A percentile compares a stretch with the other conserved stretches of the same genome.
These are phyloP conservation scores for Saxicola maurus DNA, from an alignment of 2,797 vertebrate species.

Conservation along the genomic window DNA sequence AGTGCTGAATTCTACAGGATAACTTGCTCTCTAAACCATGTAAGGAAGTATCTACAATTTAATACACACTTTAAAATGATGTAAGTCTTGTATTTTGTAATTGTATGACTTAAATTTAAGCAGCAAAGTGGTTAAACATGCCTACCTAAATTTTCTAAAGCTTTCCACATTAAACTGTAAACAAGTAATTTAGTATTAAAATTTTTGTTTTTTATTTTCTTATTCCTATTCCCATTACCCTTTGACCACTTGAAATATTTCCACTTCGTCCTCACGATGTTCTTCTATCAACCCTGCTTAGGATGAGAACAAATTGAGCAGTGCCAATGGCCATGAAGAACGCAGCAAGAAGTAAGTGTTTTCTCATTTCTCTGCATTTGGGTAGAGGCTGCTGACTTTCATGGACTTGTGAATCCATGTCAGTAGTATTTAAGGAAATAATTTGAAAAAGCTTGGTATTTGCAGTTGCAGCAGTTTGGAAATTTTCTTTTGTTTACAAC, in stretches of 20 bases:
- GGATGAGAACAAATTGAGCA: conserved; percentile 94
- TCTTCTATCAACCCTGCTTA: conserved; percentile 99
- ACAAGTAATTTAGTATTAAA: conserved; percentile 83
- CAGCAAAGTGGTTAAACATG: conserved; percentile 82
- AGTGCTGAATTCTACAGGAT: conserved; percentile 73
- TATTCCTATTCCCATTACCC: conserved; percentile 87
- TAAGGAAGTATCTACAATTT: conserved; percentile 72
- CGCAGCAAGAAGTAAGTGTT: conserved; percentile 90
- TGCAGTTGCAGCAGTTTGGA: not conserved
- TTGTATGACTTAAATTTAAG: conserved; percentile 74
- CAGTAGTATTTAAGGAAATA: not conserved
- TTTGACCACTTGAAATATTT: conserved; percentile 98
- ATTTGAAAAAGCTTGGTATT: not conserved
- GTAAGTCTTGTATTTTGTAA: conserved; percentile 72
- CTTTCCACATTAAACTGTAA: conserved; percentile 73
- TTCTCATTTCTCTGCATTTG: fast-evolving
- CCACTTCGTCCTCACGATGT: conserved; percentile 96
- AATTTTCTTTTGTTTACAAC: not conserved
- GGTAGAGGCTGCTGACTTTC: not conserved
- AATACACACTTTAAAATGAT: conserved; percentile 50
- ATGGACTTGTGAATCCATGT: fast-evolving
- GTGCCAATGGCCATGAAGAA: conserved; percentile 90
- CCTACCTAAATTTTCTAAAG: conserved; percentile 77
- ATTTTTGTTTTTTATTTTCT: conserved; percentile 91
- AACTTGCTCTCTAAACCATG: conserved; percentile 69